Percentiles rank a stretch among this genome's conserved stretches.
These are phyloP conservation scores for Potamilus streckersoni DNA, from an alignment of 1,140 invertebrate genomes.

Conservation along the genomic window DNA sequence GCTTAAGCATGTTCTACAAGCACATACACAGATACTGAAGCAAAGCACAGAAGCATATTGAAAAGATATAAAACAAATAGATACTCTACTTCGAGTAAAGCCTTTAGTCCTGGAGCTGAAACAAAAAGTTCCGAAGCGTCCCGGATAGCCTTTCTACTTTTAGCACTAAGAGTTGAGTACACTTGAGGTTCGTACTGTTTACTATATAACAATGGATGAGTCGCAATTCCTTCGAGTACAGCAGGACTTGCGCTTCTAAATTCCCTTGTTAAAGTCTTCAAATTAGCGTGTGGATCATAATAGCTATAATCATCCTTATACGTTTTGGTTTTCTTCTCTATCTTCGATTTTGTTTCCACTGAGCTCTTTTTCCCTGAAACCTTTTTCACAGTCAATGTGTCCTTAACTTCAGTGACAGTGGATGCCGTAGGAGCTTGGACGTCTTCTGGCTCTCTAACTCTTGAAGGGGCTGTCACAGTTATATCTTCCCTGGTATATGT, in stretches of 20 bases:
- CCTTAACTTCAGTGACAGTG: slow-evolving; percentile 24
- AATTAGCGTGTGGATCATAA: too few relatives aligned
- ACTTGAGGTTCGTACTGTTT: slow-evolving; percentile 43
- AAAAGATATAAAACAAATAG: slow-evolving; percentile 17
- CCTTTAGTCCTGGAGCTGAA: slow-evolving; percentile 56
- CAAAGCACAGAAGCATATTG: slow-evolving; percentile 14
- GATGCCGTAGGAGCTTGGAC: slow-evolving; percentile 13
- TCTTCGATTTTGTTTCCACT: too few relatives aligned
- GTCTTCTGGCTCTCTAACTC: slow-evolving; percentile 8
- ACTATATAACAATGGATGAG: slow-evolving; percentile 54
- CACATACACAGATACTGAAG: background rate
- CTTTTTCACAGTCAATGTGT: too few relatives aligned
- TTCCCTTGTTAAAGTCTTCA: slow-evolving; percentile 27
- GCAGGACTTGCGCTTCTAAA: slow-evolving; percentile 56
- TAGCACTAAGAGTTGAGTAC: slow-evolving; percentile 51
- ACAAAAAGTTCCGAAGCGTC: slow-evolving; percentile 50
- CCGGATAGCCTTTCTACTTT: slow-evolving; percentile 58
- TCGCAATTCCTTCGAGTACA: slow-evolving; percentile 58
- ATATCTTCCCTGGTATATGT: slow-evolving; percentile 10
- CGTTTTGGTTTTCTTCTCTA: too few relatives aligned
- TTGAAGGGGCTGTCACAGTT: background rate
- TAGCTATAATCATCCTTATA: too few relatives aligned
- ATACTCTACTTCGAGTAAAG: slow-evolving; percentile 62
- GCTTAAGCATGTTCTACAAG: too few relatives aligned
- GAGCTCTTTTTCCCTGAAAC: too few relatives aligned